A percentile compares a stretch with the other conserved stretches of the same genome.
phyloP scores from a whole-genome alignment of 2,797 vertebrate species.

The Hyperoplus immaculatus region DNA sequence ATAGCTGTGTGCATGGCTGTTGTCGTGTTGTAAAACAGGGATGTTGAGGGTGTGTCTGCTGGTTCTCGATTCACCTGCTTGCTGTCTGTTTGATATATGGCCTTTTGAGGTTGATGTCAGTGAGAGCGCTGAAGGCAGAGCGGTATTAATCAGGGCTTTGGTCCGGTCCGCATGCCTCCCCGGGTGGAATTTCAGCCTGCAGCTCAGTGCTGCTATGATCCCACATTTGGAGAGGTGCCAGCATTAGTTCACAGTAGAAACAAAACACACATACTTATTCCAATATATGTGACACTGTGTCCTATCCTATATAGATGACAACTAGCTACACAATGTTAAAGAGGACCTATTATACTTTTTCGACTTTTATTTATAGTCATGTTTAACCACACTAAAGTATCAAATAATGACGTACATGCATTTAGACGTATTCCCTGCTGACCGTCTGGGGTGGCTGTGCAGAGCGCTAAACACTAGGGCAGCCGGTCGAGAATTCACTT shows the following conservation, averaged over 20 bases:
- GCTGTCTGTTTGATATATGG: slow-evolving; percentile 5
- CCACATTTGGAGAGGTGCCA: slow-evolving; percentile 20
- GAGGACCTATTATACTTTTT: too few species aligned
- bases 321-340: too few species aligned
- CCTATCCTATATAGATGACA: not conserved
- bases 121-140: not conserved
- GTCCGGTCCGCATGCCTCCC: slow-evolving; percentile 4
- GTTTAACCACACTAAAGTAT: too few species aligned
- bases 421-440: too few species aligned
- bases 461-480: too few species aligned
- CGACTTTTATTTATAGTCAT: too few species aligned
- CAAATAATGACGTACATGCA: too few species aligned
- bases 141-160: slow-evolving; percentile 43
- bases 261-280: not conserved
- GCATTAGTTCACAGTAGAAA: not conserved
- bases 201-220: slow-evolving; percentile 17
- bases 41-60: slow-evolving; percentile 21
- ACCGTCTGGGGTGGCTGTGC: too few species aligned
- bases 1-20: slow-evolving; percentile 1
- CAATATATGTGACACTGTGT: not conserved
- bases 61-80: slow-evolving; percentile 25
- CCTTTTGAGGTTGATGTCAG: not conserved
- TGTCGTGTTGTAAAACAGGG: not conserved
- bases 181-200: slow-evolving; percentile 44
- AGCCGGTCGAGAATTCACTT: too few species aligned